phyloP scores from a whole-genome alignment of 2,888 invertebrate species.

The Glyphotaelius pellucidus region DNA sequence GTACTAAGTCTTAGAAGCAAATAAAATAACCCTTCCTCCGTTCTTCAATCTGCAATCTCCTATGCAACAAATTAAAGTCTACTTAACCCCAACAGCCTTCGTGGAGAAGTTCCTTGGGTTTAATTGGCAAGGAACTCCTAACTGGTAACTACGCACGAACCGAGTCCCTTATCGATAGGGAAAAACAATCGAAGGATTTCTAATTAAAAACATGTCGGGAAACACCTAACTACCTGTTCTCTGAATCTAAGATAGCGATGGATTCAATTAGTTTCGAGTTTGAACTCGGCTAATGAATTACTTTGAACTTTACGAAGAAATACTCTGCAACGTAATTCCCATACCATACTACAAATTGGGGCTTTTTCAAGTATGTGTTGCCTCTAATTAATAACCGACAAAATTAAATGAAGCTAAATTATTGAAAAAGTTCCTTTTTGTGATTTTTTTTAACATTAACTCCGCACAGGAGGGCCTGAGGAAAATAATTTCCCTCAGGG shows the following conservation, averaged over 20 bases:
- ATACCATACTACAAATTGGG: background rate
- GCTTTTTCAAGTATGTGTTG: background rate
- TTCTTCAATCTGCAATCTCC: background rate
- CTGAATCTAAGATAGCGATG: slow-evolving; percentile 6
- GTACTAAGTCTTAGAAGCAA: background rate
- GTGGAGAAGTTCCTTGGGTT: slow-evolving; percentile 26
- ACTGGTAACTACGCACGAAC: slow-evolving; percentile 22
- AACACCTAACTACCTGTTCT: slow-evolving; percentile 6
- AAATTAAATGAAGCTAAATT: background rate
- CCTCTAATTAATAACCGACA: background rate
- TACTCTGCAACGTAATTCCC: background rate
- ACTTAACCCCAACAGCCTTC: background rate
- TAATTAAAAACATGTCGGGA: slow-evolving; percentile 35
- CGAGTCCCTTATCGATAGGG: slow-evolving; percentile 29
- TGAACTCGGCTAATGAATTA: background rate
- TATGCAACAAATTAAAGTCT: background rate
- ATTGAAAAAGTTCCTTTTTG: background rate
- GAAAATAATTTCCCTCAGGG: too few species aligned
- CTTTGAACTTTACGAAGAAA: background rate
- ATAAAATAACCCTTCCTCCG: background rate
- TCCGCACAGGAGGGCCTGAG: too few species aligned
- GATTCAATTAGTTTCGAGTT: slow-evolving; percentile 13
- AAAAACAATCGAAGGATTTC: slow-evolving; percentile 21
- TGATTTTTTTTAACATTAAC: too few species aligned
- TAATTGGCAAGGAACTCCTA: slow-evolving; percentile 18